These are phyloP conservation scores for Argyresthia goedartella DNA, from an alignment of 2,888 invertebrate species.

Conservation along the genomic window DNA sequence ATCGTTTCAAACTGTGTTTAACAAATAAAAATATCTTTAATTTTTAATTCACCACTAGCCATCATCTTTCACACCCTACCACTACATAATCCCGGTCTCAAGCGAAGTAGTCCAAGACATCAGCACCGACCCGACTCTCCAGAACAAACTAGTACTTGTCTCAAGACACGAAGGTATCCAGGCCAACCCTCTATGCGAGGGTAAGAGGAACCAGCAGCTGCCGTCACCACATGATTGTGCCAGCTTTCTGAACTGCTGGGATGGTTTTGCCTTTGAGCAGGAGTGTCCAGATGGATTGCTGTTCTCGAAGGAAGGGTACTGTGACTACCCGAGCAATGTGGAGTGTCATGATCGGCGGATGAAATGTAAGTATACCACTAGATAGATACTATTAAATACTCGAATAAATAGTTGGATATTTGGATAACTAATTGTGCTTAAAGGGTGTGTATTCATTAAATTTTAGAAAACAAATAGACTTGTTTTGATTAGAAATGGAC, in stretches of 20 bases:
- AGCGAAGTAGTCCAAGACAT: constrained; percentile 48
- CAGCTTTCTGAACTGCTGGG: constrained; percentile 80
- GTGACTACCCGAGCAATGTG: constrained; percentile 75
- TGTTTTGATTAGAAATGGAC: too few species aligned
- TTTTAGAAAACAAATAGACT: too few species aligned
- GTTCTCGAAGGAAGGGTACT: constrained; percentile 72
- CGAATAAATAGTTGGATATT: too few species aligned
- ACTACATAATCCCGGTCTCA: constrained; percentile 54
- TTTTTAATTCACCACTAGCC: constrained; percentile 20
- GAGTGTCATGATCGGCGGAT: constrained; percentile 69
- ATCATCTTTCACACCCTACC: constrained; percentile 25
- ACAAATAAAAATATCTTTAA: too few species aligned
- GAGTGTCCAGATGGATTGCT: constrained; percentile 73
- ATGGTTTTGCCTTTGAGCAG: constrained; percentile 75
- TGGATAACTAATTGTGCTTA: too few species aligned
- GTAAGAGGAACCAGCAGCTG: constrained; percentile 75
- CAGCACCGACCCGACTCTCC: constrained; percentile 40
- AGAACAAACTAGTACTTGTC: constrained; percentile 37
- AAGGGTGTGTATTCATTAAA: too few species aligned
- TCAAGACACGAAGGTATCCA: constrained; percentile 24
- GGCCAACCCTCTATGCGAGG: constrained; percentile 45
- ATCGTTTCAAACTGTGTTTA: too few species aligned
- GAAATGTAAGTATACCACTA: constrained; percentile 31
- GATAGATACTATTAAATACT: too few species aligned
- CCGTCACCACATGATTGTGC: constrained; percentile 71